Evolutionary conservation across 2,797 vertebrate genomes (phyloP).

Genomic region (Lindbergichthys nudifrons): DNA sequence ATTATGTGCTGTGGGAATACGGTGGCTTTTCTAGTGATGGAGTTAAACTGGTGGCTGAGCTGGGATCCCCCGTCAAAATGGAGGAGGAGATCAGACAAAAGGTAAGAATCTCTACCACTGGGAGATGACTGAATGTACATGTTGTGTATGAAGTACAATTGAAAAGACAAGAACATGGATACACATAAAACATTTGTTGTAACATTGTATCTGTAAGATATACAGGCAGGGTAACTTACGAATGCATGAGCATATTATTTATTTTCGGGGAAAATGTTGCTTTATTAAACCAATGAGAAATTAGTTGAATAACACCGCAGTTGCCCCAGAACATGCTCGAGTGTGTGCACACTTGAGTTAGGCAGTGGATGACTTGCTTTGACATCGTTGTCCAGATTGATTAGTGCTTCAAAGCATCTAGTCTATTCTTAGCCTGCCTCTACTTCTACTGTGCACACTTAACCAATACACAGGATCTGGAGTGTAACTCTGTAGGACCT

Average conservation of each 20-base stretch:
- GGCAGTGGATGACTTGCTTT: conserved; percentile 42
- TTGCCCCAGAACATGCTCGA: conserved; percentile 20
- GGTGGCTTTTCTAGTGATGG: conserved; percentile 94
- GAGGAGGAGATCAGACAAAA: conserved; percentile 99
- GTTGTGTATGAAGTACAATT: neutral
- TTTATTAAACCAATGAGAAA: neutral
- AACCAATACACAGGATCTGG: conserved; percentile 7
- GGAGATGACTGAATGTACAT: neutral
- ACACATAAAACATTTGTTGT: neutral
- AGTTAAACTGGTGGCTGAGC: conserved; percentile 94
- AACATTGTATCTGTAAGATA: neutral
- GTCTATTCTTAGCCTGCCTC: conserved; percentile 44
- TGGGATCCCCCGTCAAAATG: conserved; percentile 98
- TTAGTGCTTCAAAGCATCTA: conserved; percentile 52
- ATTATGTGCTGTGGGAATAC: conserved; percentile 97
- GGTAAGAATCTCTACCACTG: conserved; percentile 78
- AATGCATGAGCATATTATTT: conserved; percentile 8
- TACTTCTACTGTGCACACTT: conserved; percentile 9
- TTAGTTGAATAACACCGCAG: conserved; percentile 18
- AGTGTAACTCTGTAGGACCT: neutral
- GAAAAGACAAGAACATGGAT: neutral
- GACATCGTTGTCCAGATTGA: conserved; percentile 57
- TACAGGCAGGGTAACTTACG: neutral
- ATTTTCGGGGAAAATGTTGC: neutral
- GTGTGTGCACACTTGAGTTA: conserved; percentile 43